Evolutionary conservation across 2,888 invertebrate species (phyloP).

Genomic region (Apamea epomidion): DNA sequence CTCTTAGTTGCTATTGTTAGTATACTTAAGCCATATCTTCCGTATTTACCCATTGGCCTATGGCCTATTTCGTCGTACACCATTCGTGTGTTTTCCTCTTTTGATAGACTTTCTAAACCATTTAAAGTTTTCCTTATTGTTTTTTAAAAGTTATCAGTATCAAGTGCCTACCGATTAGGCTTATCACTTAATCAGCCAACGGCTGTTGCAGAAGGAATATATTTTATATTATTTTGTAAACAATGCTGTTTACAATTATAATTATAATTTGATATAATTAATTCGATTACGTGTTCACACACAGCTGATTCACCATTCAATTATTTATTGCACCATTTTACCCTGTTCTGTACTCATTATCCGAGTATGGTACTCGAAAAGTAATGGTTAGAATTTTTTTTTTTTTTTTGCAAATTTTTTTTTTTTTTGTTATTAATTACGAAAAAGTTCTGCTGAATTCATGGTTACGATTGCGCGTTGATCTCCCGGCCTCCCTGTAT

Average conservation of each 20-base stretch:
- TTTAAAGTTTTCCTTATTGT: slow-evolving; percentile 1
- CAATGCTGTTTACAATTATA: slow-evolving; percentile 1
- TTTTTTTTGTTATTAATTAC: too few relatives aligned
- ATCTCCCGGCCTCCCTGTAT: too few relatives aligned
- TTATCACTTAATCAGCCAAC: slow-evolving; percentile 31
- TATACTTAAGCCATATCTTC: not conserved
- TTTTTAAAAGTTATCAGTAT: not conserved
- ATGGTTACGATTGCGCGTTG: too few relatives aligned
- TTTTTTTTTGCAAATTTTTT: not conserved
- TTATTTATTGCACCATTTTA: not conserved
- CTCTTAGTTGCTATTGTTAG: not conserved
- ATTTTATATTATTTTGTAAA: not conserved
- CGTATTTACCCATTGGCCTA: not conserved
- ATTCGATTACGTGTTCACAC: slow-evolving; percentile 12
- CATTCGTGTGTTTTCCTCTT: not conserved
- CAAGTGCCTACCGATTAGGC: slow-evolving; percentile 16
- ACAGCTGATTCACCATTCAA: slow-evolving; percentile 7
- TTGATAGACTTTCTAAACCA: not conserved
- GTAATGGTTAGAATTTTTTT: not conserved
- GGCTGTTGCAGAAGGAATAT: not conserved
- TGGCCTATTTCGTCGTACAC: not conserved
- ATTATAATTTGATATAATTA: slow-evolving; percentile 18
- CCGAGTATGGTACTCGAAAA: not conserved
- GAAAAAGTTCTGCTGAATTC: too few relatives aligned
- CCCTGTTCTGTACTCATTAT: not conserved